Evolutionary conservation across 2,888 invertebrate genomes (phyloP).

Genomic region (Drosophila rellima): DNA sequence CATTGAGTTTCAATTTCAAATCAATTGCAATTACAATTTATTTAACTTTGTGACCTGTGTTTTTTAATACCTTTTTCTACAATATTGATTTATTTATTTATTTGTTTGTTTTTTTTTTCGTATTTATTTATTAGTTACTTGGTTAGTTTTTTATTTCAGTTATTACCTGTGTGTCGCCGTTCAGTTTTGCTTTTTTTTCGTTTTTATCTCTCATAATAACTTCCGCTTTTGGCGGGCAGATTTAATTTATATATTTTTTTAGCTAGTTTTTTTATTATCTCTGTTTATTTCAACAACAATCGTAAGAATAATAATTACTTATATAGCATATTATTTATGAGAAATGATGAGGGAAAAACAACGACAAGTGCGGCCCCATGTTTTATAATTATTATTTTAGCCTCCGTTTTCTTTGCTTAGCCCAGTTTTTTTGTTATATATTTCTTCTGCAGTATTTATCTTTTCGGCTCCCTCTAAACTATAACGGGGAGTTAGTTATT

Average conservation of each 20-base stretch:
- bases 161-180: slow-evolving; percentile 13
- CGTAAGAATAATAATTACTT: slow-evolving; percentile 60
- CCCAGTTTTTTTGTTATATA: slow-evolving; percentile 46
- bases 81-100: not conserved
- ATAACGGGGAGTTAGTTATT: too few relatives aligned
- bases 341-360: slow-evolving; percentile 17
- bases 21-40: not conserved
- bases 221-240: slow-evolving; percentile 56
- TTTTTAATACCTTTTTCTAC: slow-evolving; percentile 21
- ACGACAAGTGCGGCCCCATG: slow-evolving; percentile 25
- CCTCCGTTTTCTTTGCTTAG: slow-evolving; percentile 56
- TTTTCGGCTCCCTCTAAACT: slow-evolving; percentile 15
- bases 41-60: slow-evolving; percentile 36
- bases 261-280: slow-evolving; percentile 35
- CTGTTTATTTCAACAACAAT: slow-evolving; percentile 34
- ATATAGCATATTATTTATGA: slow-evolving; percentile 51
- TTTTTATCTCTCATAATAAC: slow-evolving; percentile 64
- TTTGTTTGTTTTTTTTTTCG: slow-evolving; percentile 19
- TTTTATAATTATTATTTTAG: slow-evolving; percentile 52
- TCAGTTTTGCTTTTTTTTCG: not conserved
- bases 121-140: slow-evolving; percentile 32
- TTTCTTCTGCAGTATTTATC: slow-evolving; percentile 32
- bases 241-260: slow-evolving; percentile 19
- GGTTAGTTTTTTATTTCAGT: slow-evolving; percentile 38
- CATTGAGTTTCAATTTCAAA: slow-evolving; percentile 53